Evolutionary conservation across 2,888 invertebrate species (phyloP).

Genomic region (Megamerina dolium): DNA sequence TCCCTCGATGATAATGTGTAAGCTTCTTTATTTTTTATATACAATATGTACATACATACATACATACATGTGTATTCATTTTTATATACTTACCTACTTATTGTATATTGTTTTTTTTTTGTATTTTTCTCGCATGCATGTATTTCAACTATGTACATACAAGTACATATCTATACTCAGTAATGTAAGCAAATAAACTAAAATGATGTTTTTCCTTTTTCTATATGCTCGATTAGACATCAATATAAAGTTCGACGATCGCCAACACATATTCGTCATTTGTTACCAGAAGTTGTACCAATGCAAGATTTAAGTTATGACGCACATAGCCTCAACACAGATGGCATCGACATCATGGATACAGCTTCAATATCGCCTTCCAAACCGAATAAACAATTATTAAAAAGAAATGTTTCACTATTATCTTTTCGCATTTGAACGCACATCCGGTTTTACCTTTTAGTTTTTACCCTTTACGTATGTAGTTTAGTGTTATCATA

Average conservation of each 20-base stretch:
- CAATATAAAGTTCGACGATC: conserved; percentile 47
- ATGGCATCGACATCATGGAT: conserved; percentile 33
- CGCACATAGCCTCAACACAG: conserved; percentile 35
- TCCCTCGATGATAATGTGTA: conserved; percentile 29
- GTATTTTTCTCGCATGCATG: background rate
- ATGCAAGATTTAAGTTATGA: conserved; percentile 48
- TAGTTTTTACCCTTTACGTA: no score
- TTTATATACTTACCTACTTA: background rate
- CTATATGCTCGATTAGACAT: conserved; percentile 31
- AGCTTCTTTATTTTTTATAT: conserved; percentile 10
- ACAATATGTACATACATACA: no score
- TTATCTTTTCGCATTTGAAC: conserved; percentile 47
- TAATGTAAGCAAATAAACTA: background rate
- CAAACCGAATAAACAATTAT: conserved; percentile 38
- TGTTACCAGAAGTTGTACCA: conserved; percentile 48
- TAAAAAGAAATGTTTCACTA: conserved; percentile 47
- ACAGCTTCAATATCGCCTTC: conserved; percentile 26
- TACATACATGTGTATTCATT: no score
- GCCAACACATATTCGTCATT: conserved; percentile 46
- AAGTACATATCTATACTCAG: no score
- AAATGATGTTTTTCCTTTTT: background rate
- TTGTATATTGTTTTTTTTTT: background rate
- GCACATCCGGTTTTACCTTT: background rate
- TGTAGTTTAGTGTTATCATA: no score
- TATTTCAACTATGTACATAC: no score